Evolutionary conservation across 2,797 vertebrate genomes (phyloP), one percentile per base, ranked within the genome.

Genomic region (Hydrocynus forskahlii): DNA sequence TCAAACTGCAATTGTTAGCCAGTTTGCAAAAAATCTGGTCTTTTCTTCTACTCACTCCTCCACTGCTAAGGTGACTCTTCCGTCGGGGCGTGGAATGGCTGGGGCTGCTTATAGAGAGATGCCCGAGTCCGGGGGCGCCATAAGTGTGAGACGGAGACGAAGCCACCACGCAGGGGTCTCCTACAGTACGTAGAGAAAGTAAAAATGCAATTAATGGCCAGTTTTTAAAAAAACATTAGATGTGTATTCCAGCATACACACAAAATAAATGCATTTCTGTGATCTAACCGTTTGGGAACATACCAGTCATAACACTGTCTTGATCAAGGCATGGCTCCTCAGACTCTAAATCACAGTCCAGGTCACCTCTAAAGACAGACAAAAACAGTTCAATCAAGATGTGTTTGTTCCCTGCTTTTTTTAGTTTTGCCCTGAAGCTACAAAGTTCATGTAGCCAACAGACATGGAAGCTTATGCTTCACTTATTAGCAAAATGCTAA

Each of bases 271-370:
- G 38, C n/a, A 5, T 59, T 19, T 29, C 38, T 50, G 54, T 23
- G 7, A 25, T 69, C 43, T 43, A 0, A 9, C 13, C 35, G 45
- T 48, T 21, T 10, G 35, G 21, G 54, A 35, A 40, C 25, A 17
- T 79, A 93, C 92, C 91, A 10, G 55, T 84, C 76, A 92, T 54
- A 82, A 88, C 90, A 84, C 91, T 90, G 80, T 94, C 87, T 23
- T 88, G 87, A 76, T 84, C 87, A 82, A 92, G 75, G 78, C 25
- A 79, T 69, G 52, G 76, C 70, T 88, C 66, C 0, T 91, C 88
- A 4, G 62, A 62, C 38, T 90, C 89, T 60, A 89, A 1, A 19
- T 90, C 55, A 0, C 40, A 60, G 1, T 86, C 73, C 2, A 69
- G 70, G 40, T 88, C 82, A 55, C 60, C 63, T 38, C 80, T 85